Percentiles rank a stretch among this genome's conserved stretches.
Conservation (phyloP, 2,888 invertebrate species). For the Scaptomyza parva region DNA sequence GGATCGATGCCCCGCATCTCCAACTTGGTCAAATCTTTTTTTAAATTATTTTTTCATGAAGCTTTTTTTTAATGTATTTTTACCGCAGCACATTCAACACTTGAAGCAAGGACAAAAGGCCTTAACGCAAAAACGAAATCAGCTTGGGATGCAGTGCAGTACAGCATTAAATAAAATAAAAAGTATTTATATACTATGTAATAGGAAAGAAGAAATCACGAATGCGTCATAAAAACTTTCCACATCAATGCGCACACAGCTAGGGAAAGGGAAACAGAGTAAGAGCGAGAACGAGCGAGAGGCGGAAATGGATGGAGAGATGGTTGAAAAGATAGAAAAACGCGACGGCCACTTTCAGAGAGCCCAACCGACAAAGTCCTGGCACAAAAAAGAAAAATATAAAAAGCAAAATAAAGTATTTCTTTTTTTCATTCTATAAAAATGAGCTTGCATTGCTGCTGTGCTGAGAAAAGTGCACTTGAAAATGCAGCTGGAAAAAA, state of each 20-base stretch:
- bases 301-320: conserved; percentile 7
- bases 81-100: conserved; percentile 44
- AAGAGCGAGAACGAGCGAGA: neutral
- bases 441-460: conserved; percentile 50
- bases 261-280: conserved; percentile 6
- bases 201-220: conserved; percentile 66
- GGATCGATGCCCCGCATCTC: conserved; percentile 84
- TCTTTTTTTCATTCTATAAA: conserved; percentile 12
- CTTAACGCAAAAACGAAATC: conserved; percentile 36
- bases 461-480: conserved; percentile 58
- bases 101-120: conserved; percentile 73
- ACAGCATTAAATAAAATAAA: conserved; percentile 61
- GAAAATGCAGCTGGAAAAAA: conserved; percentile 66
- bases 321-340: conserved; percentile 47
- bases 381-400: conserved; percentile 25
- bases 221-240: conserved; percentile 78
- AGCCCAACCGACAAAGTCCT: conserved; percentile 63
- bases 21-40: conserved; percentile 40
- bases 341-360: conserved; percentile 57
- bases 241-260: conserved; percentile 65
- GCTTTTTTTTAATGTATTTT: too few species aligned
- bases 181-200: conserved; percentile 4
- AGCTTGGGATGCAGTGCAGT: conserved; percentile 74
- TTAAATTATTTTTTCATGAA: neutral
- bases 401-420: too few species aligned